phyloP scores from a whole-genome alignment of 2,113 vertebrate genomes.

The Butorides virescens region DNA sequence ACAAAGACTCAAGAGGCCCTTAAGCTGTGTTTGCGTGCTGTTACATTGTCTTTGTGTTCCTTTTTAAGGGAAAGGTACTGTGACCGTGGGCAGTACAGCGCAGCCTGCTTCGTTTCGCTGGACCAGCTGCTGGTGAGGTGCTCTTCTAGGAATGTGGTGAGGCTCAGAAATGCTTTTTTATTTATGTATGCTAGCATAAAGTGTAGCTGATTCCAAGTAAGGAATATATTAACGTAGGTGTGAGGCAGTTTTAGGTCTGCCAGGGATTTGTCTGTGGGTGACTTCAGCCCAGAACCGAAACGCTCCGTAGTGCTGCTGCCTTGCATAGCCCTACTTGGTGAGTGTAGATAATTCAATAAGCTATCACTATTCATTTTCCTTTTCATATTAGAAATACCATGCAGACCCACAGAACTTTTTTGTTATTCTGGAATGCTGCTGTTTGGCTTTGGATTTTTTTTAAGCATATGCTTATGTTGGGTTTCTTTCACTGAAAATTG shows the following conservation, averaged over 20 bases:
- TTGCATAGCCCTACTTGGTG: background rate
- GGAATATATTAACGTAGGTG: background rate
- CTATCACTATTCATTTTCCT: background rate
- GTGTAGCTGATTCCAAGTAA: background rate
- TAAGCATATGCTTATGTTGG: background rate
- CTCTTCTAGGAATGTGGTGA: background rate
- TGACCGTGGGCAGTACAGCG: background rate
- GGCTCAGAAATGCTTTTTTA: background rate
- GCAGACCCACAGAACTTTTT: background rate
- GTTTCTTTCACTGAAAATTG: background rate
- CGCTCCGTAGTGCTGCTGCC: background rate
- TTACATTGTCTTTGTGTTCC: fast-evolving
- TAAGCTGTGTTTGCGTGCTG: background rate
- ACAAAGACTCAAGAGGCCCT: fast-evolving
- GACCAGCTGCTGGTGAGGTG: background rate
- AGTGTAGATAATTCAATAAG: background rate
- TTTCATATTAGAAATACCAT: background rate
- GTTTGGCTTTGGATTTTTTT: background rate
- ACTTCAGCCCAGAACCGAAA: background rate
- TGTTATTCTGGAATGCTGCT: background rate
- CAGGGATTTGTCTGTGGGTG: background rate
- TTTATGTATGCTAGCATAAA: background rate
- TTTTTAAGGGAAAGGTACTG: background rate
- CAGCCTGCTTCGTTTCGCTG: background rate
- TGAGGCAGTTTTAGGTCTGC: background rate